Evolutionary conservation across 1,140 invertebrate species (phyloP), one percentile per base, ranked within the genome.

Genomic region (Panagrolaimus sp.): DNA sequence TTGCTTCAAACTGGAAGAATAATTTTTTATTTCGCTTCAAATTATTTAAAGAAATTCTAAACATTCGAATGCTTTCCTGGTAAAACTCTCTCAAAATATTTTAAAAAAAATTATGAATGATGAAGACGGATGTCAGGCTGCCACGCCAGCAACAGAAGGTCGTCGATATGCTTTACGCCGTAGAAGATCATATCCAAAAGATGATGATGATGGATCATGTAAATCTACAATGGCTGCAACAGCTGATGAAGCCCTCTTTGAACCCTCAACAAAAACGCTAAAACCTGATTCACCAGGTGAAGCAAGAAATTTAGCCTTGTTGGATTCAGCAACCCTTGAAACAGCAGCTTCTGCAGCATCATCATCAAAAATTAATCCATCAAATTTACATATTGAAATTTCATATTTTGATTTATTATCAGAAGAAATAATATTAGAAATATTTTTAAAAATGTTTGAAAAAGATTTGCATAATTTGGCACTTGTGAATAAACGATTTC

Each of bases 251-350:
- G 74, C 73, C 5, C 57, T 69, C 2, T 74, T 57, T 45, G 76
- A 78, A 38, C 76, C 74, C 11, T 46, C 47, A 46, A 73, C 51
- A 31, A 79, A 79, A 48, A 68, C 69, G 25, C 68, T 78, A 16
- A 79, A 79, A 61, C 65, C 80, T n/a, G 78, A 79, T 42, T 82
- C 79, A 14, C 78, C 78, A 13, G 78, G 78, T 7, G 79, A 82
- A 72, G 78, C 78, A 43, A 66, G 67, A 38, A 38, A 38, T 38
- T 38, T 38, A 7, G 31, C 31, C 2, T 38, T 38, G 31, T 4
- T 47, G 13, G 67, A 65, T 13, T 27, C 11, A 3, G 63, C 3
- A 9, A 25, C 67, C 14, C n/a, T 23, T 16, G 23, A 23, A 16
- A 4, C n/a, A 51, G 48, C n/a, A 51, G 2, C 2, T 3, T 23